Evolutionary conservation across 2,888 invertebrate genomes (phyloP).

Genomic region (Eristalis tenax): DNA sequence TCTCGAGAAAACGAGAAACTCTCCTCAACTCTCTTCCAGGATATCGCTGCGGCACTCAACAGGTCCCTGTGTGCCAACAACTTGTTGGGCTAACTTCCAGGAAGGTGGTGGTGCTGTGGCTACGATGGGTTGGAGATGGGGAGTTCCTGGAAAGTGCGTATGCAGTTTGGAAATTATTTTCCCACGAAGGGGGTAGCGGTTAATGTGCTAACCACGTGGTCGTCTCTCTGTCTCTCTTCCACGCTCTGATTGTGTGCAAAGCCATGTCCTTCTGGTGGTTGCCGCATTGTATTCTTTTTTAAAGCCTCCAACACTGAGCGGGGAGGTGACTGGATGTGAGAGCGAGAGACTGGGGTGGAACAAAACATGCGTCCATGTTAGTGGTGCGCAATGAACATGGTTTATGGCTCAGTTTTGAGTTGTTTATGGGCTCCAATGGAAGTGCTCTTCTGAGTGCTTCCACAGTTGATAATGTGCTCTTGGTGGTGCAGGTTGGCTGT

Average conservation of each 20-base stretch:
- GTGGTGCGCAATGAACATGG: conserved; percentile 62
- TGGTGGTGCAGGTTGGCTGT: neutral
- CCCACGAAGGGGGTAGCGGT: conserved; percentile 7
- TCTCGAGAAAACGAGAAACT: conserved; percentile 27
- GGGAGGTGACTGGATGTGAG: conserved; percentile 17
- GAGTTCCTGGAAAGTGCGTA: conserved; percentile 60
- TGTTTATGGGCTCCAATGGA: conserved; percentile 54
- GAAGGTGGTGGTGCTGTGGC: neutral
- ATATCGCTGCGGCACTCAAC: conserved; percentile 23
- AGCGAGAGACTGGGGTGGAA: conserved; percentile 3
- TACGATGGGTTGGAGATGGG: neutral
- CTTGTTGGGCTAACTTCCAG: conserved; percentile 51
- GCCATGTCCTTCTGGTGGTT: conserved; percentile 17
- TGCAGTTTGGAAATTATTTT: conserved; percentile 36
- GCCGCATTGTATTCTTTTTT: conserved; percentile 36
- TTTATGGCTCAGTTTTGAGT: conserved; percentile 55
- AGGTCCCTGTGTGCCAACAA: conserved; percentile 29
- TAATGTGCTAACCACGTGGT: conserved; percentile 33
- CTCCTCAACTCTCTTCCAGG: conserved; percentile 35
- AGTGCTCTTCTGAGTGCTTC: conserved; percentile 38
- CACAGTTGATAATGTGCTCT: conserved; percentile 51
- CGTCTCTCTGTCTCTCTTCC: conserved; percentile 4
- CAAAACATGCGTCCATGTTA: conserved; percentile 45
- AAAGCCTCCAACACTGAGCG: conserved; percentile 1
- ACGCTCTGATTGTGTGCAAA: conserved; percentile 10